Percentiles rank a stretch among this genome's conserved stretches.
These are phyloP conservation scores for Tyrophagus putrescentiae DNA, from an alignment of 1,140 invertebrate species.

Conservation along the genomic window DNA sequence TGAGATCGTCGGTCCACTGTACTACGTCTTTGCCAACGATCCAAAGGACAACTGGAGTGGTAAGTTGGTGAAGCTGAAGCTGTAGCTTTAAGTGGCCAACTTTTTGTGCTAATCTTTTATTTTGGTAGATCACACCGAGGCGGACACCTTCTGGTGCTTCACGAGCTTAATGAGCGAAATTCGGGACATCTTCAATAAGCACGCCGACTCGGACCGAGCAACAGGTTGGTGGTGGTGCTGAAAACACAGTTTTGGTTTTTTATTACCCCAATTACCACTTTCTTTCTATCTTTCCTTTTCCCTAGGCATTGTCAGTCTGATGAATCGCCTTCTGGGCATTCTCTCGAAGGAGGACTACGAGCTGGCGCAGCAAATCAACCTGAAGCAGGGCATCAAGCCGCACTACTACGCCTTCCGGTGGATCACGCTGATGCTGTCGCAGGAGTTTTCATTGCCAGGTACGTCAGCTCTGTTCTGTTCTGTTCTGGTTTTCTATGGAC, in stretches of 20 bases:
- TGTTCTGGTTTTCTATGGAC: too few species aligned
- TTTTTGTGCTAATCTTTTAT: conserved; percentile 86
- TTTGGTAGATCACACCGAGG: conserved; percentile 68
- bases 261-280: background rate
- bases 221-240: conserved; percentile 24
- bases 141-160: conserved; percentile 94
- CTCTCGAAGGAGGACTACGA: conserved; percentile 58
- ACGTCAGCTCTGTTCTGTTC: background rate
- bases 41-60: conserved; percentile 50
- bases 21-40: conserved; percentile 88
- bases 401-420: conserved; percentile 95
- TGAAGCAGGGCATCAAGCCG: conserved; percentile 64
- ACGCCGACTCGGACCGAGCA: conserved; percentile 49
- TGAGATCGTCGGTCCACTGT: conserved; percentile 95
- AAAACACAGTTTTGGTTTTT: conserved; percentile 12
- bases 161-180: conserved; percentile 57
- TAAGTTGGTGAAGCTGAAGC: conserved; percentile 36
- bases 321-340: conserved; percentile 56
- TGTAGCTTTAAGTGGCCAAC: conserved; percentile 84
- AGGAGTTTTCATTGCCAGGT: conserved; percentile 83
- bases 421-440: conserved; percentile 86
- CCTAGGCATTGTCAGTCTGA: conserved; percentile 63
- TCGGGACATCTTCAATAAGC: conserved; percentile 91
- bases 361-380: conserved; percentile 56
- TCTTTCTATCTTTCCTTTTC: conserved; percentile 8